Evolutionary conservation across 2,113 vertebrate species (phyloP), one percentile per base, ranked within the genome.

Genomic region (Amblyopsis rosae): DNA sequence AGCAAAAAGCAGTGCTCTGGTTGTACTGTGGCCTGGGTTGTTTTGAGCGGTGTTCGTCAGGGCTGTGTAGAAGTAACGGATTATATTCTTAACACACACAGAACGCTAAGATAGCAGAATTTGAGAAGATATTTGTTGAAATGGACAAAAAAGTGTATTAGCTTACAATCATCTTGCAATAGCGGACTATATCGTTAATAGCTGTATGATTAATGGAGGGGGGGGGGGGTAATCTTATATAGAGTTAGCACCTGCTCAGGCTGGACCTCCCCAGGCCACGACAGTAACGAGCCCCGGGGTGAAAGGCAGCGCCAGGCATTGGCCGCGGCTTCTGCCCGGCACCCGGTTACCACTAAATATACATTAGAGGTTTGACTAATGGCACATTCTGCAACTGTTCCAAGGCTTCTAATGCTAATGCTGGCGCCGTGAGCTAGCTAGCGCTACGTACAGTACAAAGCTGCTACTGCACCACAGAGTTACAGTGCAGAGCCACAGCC

Each of bases 291-390:
- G 78, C 73, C 75, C 60, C 19, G n/a, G 12, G 33, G n/a, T 35
- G 46, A 62, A 46, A 8, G 32, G 19, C 70, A 7, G 60, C 35
- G 45, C 6, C 2, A 17, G 32, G 60, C 35, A 41, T 1, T 5
- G 15, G 59, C 41, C 35, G 1, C 35, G 0, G 35, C 17, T 19
- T 13, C 33, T 11, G 19, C 2, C 1, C 47, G 65, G 62, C 67
- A 11, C 33, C 17, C 5, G 58, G 41, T 69, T 26, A 55, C 67
- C 80, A 33, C 80, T 78, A 75, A 77, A 41, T 65, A 45, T 59
- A 62, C 54, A 64, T 62, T 56, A 45, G 33, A 16, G 59, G 67
- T 57, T 67, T 45, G 54, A 65, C 59, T 72, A 35, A 61, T 76
- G 70, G 16, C 50, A 45, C 51, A 26, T 26, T 26, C 26, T 26